Percentiles rank a stretch among this genome's conserved stretches.
Evolutionary conservation across 2,888 invertebrate species (phyloP).

Genomic region (Drosophila phalerata): DNA sequence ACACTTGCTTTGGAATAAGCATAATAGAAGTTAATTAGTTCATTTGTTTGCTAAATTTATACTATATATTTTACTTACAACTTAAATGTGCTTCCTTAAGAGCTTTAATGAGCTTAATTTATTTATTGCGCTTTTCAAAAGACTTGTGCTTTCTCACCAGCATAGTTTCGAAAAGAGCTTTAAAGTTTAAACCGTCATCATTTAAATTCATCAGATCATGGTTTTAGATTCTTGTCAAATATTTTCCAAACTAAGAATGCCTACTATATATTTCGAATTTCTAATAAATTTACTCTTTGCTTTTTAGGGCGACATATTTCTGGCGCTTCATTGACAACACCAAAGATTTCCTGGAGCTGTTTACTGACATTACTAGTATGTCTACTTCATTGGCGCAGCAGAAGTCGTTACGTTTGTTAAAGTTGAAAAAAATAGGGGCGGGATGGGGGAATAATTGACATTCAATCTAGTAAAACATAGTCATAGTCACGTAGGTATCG

Average conservation of each 20-base stretch:
- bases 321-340: conserved; percentile 49
- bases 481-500: conserved; percentile 64
- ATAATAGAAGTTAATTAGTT: neutral
- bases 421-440: conserved; percentile 21
- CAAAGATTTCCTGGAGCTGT: conserved; percentile 37
- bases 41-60: no score
- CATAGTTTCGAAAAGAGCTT: no score
- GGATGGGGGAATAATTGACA: conserved; percentile 11
- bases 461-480: conserved; percentile 53
- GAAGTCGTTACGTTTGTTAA: conserved; percentile 37
- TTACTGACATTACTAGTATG: conserved; percentile 26
- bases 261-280: neutral
- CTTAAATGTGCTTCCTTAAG: neutral
- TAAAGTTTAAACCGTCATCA: no score
- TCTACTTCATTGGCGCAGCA: conserved; percentile 45
- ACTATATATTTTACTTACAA: no score
- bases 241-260: neutral
- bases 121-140: no score
- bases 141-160: no score
- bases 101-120: no score
- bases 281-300: neutral
- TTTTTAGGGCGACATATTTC: conserved; percentile 81
- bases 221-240: neutral
- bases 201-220: neutral
- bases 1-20: neutral